Conservation (phyloP, 1,140 invertebrate genomes). For the Drosophila elegans region DNA sequence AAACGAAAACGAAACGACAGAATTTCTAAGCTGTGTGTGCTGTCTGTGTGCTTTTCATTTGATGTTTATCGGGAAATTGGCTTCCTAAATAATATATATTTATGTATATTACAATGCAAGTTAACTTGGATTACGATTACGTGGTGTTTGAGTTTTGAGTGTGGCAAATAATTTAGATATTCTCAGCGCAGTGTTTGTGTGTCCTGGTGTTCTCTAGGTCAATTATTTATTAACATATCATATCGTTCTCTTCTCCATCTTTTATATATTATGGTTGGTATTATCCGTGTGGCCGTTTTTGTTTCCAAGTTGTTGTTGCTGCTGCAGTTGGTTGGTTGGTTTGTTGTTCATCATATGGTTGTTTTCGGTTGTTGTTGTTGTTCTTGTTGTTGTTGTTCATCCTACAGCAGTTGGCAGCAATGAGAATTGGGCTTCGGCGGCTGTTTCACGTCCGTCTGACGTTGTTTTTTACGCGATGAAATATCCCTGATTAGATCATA, state of each 20-base stretch:
- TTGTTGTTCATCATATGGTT: slow-evolving; percentile 13
- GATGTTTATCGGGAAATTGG: slow-evolving; percentile 3
- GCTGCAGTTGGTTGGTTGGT: slow-evolving; percentile 22
- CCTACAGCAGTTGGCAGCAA: slow-evolving; percentile 85
- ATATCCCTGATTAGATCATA: slow-evolving; percentile 85
- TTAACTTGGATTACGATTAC: slow-evolving; percentile 19
- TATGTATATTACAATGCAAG: slow-evolving; percentile 54
- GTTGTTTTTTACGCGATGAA: slow-evolving; percentile 85
- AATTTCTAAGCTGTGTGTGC: slow-evolving; percentile 6
- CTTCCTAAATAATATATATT: slow-evolving; percentile 53
- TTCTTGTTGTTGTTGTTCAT: slow-evolving; percentile 10
- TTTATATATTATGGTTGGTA: slow-evolving; percentile 23
- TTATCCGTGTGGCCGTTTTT: slow-evolving; percentile 58
- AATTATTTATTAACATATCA: slow-evolving; percentile 43
- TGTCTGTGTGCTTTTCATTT: slow-evolving; percentile 15
- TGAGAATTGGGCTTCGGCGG: slow-evolving; percentile 82
- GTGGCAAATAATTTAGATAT: slow-evolving; percentile 67
- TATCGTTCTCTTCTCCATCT: slow-evolving; percentile 19
- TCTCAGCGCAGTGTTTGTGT: slow-evolving; percentile 17
- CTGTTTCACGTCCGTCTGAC: slow-evolving; percentile 84
- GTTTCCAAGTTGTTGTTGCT: slow-evolving; percentile 32
- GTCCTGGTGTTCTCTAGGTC: slow-evolving; percentile 36
- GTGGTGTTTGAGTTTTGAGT: slow-evolving; percentile 28
- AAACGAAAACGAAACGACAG: slow-evolving; percentile 11
- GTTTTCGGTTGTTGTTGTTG: slow-evolving; percentile 2